phyloP scores from a whole-genome alignment of 2,113 vertebrate genomes.

The Peromyscus californicus region DNA sequence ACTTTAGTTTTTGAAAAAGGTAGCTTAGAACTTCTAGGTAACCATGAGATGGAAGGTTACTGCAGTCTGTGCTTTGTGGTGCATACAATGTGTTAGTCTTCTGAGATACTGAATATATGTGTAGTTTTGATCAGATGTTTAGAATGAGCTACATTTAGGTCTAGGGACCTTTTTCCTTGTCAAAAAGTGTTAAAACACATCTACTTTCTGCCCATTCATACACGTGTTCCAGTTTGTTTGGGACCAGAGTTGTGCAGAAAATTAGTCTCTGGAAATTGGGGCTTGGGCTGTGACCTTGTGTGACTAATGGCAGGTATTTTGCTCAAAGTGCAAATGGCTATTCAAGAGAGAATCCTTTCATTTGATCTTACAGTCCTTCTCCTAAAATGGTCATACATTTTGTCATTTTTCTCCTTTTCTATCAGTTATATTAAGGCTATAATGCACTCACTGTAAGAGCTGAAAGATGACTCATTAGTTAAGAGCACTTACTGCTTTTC shows the following conservation, averaged over 20 bases:
- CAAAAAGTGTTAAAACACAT: neutral
- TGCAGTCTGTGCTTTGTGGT: neutral
- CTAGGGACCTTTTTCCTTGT: neutral
- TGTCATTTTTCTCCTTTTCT: neutral
- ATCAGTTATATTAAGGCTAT: neutral
- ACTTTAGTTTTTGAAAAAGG: slow-evolving; percentile 52
- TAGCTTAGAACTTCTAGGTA: neutral
- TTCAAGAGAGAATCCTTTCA: neutral
- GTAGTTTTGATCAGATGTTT: slow-evolving; percentile 32
- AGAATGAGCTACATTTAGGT: neutral
- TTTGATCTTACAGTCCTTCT: neutral
- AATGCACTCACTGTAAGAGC: neutral
- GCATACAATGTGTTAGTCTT: neutral
- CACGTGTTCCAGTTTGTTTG: neutral
- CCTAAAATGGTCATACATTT: neutral
- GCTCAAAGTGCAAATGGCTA: neutral
- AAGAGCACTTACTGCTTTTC: neutral
- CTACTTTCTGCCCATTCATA: neutral
- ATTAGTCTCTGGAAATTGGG: slow-evolving; percentile 9
- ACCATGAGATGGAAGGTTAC: neutral
- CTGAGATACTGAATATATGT: neutral
- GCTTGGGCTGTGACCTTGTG: neutral
- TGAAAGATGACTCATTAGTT: neutral
- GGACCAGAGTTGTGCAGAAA: neutral
- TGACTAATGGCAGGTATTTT: neutral